Evolutionary conservation across 1,140 invertebrate species (phyloP).

Genomic region (Hycleus cichorii): DNA sequence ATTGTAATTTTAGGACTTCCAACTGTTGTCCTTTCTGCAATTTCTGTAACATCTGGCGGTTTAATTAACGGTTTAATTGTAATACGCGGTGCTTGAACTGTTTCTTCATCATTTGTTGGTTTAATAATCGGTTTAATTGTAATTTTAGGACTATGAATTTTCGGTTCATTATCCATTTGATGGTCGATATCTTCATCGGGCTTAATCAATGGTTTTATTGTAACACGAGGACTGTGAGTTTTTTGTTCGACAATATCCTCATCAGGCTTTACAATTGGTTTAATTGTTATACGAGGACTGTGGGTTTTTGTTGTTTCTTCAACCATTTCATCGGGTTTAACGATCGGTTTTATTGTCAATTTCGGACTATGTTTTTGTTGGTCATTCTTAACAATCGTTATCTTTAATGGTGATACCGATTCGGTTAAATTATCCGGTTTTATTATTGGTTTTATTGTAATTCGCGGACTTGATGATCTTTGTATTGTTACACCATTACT

Average conservation of each 20-base stretch:
- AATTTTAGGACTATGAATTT: slow-evolving; percentile 32
- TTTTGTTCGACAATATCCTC: slow-evolving; percentile 15
- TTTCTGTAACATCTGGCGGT: background rate
- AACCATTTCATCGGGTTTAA: slow-evolving; percentile 29
- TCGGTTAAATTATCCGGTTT: slow-evolving; percentile 26
- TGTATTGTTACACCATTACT: slow-evolving; percentile 9
- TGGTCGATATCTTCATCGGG: background rate
- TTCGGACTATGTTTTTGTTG: slow-evolving; percentile 37
- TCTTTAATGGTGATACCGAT: slow-evolving; percentile 31
- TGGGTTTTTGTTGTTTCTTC: slow-evolving; percentile 9
- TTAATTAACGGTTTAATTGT: slow-evolving; percentile 24
- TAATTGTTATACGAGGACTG: slow-evolving; percentile 30
- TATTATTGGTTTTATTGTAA: slow-evolving; percentile 38
- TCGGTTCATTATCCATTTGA: no score
- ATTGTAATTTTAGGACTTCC: slow-evolving; percentile 21
- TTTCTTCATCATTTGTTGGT: slow-evolving; percentile 17
- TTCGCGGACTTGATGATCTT: slow-evolving; percentile 32
- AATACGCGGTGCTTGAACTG: slow-evolving; percentile 13
- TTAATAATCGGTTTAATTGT: slow-evolving; percentile 39
- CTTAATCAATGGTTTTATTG: slow-evolving; percentile 21
- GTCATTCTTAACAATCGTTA: slow-evolving; percentile 33
- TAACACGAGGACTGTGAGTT: slow-evolving; percentile 14
- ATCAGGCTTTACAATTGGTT: slow-evolving; percentile 29
- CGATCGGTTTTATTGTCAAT: slow-evolving; percentile 33
- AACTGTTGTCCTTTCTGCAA: background rate